A percentile compares a stretch with the other conserved stretches of the same genome.
phyloP scores from a whole-genome alignment of 2,888 invertebrate species.

The Cremastobaeus sp. region DNA sequence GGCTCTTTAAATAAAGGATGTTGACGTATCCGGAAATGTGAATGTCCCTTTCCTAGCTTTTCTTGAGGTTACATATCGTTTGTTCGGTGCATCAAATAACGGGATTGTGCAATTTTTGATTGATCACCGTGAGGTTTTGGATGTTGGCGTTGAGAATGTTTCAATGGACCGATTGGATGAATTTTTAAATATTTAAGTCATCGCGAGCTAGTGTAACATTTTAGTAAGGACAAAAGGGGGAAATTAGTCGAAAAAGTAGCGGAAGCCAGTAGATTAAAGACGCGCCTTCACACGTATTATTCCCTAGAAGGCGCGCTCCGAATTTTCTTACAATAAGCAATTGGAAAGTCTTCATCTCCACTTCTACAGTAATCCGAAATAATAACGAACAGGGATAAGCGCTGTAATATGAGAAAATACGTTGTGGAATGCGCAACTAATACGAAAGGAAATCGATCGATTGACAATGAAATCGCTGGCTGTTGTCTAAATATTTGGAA shows the following conservation, averaged over 20 bases:
- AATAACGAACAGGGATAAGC: conserved; percentile 22
- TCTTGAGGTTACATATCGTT: conserved; percentile 9
- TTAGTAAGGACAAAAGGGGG: no score
- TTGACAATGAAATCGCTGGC: conserved; percentile 65
- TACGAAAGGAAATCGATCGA: conserved; percentile 59
- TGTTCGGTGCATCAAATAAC: conserved; percentile 30
- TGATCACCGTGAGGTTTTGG: conserved; percentile 36
- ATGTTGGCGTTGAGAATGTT: no score
- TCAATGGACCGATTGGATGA: no score
- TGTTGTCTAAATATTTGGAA: conserved; percentile 76
- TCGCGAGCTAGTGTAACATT: no score
- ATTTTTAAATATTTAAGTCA: no score
- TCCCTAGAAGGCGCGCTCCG: no score
- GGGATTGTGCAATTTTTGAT: conserved; percentile 51
- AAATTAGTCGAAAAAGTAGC: no score
- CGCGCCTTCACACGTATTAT: no score
- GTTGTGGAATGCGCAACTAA: conserved; percentile 45
- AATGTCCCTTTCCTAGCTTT: conserved; percentile 42
- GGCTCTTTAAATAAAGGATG: conserved; percentile 44
- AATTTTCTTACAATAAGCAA: no score
- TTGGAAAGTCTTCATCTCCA: no score
- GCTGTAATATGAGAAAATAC: conserved; percentile 45
- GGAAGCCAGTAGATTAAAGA: no score
- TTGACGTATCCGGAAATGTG: conserved; percentile 51
- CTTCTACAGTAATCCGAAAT: no score